These are phyloP conservation scores for Cephalopholis sonnerati DNA, from an alignment of 2,113 vertebrate genomes.

Conservation along the genomic window DNA sequence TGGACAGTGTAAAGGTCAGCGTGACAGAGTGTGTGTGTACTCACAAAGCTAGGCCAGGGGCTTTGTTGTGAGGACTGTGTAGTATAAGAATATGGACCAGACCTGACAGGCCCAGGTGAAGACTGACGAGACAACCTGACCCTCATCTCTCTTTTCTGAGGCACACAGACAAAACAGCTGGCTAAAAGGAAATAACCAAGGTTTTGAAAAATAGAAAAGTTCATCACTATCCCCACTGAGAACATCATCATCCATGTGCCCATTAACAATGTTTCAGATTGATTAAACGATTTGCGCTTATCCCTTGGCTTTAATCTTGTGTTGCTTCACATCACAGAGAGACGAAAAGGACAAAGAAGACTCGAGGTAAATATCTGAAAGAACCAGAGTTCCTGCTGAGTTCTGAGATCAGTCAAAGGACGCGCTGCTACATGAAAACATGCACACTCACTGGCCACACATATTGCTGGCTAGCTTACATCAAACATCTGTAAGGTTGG, in stretches of 20 bases:
- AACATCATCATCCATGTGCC: background rate
- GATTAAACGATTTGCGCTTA: background rate
- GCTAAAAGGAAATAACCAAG: background rate
- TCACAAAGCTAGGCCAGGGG: conserved; percentile 14
- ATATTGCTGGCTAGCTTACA: background rate
- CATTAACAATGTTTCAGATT: background rate
- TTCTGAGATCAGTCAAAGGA: background rate
- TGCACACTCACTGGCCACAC: background rate
- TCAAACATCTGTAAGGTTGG: background rate
- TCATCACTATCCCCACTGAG: background rate
- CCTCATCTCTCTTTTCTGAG: conserved; percentile 14
- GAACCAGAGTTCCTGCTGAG: too few species aligned
- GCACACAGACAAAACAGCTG: conserved; percentile 17
- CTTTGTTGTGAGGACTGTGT: conserved; percentile 1
- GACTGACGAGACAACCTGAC: background rate
- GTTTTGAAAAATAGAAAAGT: background rate
- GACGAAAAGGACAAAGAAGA: background rate
- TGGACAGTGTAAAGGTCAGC: conserved; percentile 14
- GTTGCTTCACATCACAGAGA: background rate
- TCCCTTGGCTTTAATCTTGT: background rate
- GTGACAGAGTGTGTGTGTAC: background rate
- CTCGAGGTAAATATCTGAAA: background rate
- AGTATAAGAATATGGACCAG: background rate
- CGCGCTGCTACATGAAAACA: too few species aligned
- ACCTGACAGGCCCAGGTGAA: conserved; percentile 8